Conservation (phyloP, 2,888 invertebrate species). For the Phymatocera aterrima region DNA sequence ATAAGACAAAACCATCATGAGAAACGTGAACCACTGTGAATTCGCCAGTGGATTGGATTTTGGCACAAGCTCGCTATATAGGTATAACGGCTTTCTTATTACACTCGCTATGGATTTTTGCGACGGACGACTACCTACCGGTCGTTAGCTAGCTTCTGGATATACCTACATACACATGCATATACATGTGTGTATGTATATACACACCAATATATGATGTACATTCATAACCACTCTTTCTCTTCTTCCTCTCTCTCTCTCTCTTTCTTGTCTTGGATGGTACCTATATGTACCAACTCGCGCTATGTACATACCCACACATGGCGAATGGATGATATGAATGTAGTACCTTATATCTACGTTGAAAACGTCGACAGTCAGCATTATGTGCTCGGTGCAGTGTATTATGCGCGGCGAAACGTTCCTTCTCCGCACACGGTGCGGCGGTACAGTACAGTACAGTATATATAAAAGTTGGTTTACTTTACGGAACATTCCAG, state of each 20-base stretch:
- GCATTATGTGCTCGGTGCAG: conserved; percentile 62
- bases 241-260: neutral
- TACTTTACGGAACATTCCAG: conserved; percentile 58
- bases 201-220: neutral
- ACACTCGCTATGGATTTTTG: conserved; percentile 43
- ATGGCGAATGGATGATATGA: conserved; percentile 3
- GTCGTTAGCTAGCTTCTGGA: conserved; percentile 40
- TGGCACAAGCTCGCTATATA: conserved; percentile 32
- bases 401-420: conserved; percentile 64
- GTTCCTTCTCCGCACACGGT: conserved; percentile 47
- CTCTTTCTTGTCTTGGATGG: neutral
- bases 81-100: conserved; percentile 30
- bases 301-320: conserved; percentile 29
- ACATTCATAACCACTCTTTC: neutral
- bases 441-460: neutral
- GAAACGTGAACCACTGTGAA: conserved; percentile 1
- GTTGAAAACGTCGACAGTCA: conserved; percentile 54
- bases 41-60: conserved; percentile 29
- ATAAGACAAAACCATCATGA: neutral
- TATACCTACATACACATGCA: neutral
- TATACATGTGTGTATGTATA: neutral
- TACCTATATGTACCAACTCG: conserved; percentile 18
- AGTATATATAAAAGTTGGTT: conserved; percentile 69
- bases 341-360: neutral
- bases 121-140: conserved; percentile 24